These are phyloP conservation scores for Bufo bufo DNA, from an alignment of 2,113 vertebrate genomes.

Conservation along the genomic window DNA sequence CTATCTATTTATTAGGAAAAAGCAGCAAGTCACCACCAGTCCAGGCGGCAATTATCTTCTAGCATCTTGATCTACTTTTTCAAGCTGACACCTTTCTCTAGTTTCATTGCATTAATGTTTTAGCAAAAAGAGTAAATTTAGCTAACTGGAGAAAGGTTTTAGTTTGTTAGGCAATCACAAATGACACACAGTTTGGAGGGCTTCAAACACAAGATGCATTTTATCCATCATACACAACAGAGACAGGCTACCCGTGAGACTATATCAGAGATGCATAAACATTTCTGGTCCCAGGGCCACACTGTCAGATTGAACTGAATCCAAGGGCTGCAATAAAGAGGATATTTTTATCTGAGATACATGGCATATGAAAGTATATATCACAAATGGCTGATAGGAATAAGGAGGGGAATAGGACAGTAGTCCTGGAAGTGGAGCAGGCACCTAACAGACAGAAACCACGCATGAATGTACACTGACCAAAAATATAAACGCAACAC, in stretches of 20 bases:
- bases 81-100: constrained; percentile 59
- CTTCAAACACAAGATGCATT: constrained; percentile 14
- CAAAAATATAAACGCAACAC: too few relatives aligned
- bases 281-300: too few relatives aligned
- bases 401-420: too few relatives aligned
- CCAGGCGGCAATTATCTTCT: neutral
- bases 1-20: neutral
- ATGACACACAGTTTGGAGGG: constrained; percentile 46
- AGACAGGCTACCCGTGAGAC: neutral
- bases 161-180: constrained; percentile 48
- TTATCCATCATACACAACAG: neutral
- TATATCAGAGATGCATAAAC: too few relatives aligned
- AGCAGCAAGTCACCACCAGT: neutral
- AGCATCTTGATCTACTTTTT: constrained; percentile 11
- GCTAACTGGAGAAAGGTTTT: constrained; percentile 54
- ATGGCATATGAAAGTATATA: too few relatives aligned
- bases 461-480: too few relatives aligned
- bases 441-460: too few relatives aligned
- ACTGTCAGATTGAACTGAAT: too few relatives aligned
- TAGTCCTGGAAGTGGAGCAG: too few relatives aligned
- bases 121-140: constrained; percentile 60
- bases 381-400: too few relatives aligned
- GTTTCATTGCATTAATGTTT: constrained; percentile 63
- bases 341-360: too few relatives aligned
- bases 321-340: too few relatives aligned